Conservation (phyloP, 2,113 vertebrate species). For the Aegithalos caudatus region DNA sequence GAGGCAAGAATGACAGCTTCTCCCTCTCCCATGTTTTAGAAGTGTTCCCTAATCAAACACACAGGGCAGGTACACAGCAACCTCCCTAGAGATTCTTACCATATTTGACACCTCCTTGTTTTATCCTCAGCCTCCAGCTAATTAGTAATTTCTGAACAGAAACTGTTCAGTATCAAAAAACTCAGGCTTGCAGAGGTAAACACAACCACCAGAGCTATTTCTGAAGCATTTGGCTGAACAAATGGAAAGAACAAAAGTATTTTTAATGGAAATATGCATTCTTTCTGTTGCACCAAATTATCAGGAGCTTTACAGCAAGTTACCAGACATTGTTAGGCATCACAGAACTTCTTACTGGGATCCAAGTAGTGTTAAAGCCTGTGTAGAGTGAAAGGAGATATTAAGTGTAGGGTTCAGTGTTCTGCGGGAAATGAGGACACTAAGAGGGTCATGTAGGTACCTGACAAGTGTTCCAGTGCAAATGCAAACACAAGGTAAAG, state of each 20-base stretch:
- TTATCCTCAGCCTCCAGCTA: neutral
- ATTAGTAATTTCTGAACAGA: neutral
- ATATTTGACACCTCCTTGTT: neutral
- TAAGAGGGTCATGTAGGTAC: neutral
- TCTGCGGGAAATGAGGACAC: neutral
- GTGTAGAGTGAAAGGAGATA: neutral
- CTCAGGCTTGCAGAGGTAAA: neutral
- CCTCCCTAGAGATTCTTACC: neutral
- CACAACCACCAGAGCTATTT: neutral
- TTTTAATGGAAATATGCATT: neutral
- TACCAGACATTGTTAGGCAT: neutral
- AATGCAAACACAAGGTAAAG: neutral
- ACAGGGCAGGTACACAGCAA: neutral
- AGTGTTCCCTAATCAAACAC: neutral
- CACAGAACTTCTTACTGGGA: neutral
- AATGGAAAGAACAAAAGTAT: neutral
- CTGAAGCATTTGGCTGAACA: neutral
- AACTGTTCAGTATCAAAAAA: neutral
- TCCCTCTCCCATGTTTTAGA: neutral
- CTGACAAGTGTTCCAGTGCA: neutral
- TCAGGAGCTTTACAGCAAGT: neutral
- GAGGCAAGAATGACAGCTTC: neutral
- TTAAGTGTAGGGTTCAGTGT: neutral
- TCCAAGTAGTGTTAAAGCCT: neutral
- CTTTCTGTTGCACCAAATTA: neutral